Percentiles rank a stretch among this genome's conserved stretches.
phyloP scores from a whole-genome alignment of 2,797 vertebrate species.

The Pantherophis vulpinus region DNA sequence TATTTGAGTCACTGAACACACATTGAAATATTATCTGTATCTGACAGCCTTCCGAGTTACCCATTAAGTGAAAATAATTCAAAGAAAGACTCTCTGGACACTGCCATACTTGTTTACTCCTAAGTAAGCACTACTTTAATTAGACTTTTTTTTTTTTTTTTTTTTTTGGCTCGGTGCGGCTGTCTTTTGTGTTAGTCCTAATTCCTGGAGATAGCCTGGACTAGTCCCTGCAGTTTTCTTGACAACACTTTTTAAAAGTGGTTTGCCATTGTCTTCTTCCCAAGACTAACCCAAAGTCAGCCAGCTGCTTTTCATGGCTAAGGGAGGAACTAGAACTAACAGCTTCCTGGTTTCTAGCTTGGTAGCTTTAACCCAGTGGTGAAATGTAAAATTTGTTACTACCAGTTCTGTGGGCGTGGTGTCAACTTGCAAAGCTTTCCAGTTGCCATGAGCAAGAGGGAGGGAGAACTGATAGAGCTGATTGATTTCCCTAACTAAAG shows the following conservation, averaged over 20 bases:
- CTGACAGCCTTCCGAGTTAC: neutral
- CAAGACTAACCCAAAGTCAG: neutral
- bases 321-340: neutral
- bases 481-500: no score
- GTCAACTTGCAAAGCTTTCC: no score
- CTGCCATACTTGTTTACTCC: no score
- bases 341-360: no score
- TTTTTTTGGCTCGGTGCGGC: neutral
- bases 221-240: neutral
- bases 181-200: neutral
- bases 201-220: neutral
- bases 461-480: no score
- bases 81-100: constrained; percentile 15
- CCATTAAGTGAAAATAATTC: neutral
- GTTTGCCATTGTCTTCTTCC: neutral
- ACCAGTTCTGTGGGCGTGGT: no score
- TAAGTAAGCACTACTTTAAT: neutral
- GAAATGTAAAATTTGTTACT: no score
- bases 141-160: neutral
- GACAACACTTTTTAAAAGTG: neutral
- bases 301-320: neutral
- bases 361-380: neutral
- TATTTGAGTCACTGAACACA: constrained; percentile 3
- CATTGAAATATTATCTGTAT: neutral
- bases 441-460: no score